phyloP scores from a whole-genome alignment of 2,888 invertebrate species.

The Cataglyphis rosenhaueri region DNA sequence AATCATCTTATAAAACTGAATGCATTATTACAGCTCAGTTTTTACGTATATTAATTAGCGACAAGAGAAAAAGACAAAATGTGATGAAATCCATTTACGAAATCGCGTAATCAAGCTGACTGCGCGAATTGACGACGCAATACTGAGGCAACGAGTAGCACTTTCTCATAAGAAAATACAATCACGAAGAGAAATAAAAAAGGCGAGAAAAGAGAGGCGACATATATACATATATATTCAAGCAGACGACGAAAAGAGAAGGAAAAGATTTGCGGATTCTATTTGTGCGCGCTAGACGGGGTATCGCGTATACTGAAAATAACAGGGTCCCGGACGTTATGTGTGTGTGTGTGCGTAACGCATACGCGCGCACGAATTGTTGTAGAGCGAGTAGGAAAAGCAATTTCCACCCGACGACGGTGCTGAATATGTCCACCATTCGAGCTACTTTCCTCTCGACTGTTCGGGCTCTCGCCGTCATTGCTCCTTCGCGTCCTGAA shows the following conservation, averaged over 20 bases:
- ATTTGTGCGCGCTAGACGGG: conserved; percentile 38
- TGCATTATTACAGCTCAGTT: not conserved
- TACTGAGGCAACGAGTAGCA: not conserved
- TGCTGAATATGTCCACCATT: conserved; percentile 54
- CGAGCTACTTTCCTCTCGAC: conserved; percentile 45
- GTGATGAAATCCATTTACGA: not conserved
- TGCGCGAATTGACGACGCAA: not conserved
- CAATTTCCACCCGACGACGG: conserved; percentile 55
- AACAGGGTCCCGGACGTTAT: conserved; percentile 19
- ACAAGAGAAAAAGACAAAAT: not conserved
- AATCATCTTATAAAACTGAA: not conserved
- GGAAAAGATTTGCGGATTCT: conserved; percentile 53
- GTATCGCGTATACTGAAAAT: conserved; percentile 48
- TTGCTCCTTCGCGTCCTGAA: conserved; percentile 25
- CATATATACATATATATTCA: conserved; percentile 10
- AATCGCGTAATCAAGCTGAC: not conserved
- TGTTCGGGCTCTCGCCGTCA: conserved; percentile 16
- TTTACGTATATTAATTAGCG: not conserved
- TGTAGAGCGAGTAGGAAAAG: conserved; percentile 55
- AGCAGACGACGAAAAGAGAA: conserved; percentile 42
- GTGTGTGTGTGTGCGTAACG: conserved; percentile 20
- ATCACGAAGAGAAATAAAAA: conserved; percentile 43
- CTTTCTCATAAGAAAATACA: conserved; percentile 45
- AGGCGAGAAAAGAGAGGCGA: not conserved
- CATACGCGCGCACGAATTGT: conserved; percentile 49